A percentile compares a stretch with the other conserved stretches of the same genome.
phyloP scores from a whole-genome alignment of 2,888 invertebrate genomes.

The Alentia gelatinosa region DNA sequence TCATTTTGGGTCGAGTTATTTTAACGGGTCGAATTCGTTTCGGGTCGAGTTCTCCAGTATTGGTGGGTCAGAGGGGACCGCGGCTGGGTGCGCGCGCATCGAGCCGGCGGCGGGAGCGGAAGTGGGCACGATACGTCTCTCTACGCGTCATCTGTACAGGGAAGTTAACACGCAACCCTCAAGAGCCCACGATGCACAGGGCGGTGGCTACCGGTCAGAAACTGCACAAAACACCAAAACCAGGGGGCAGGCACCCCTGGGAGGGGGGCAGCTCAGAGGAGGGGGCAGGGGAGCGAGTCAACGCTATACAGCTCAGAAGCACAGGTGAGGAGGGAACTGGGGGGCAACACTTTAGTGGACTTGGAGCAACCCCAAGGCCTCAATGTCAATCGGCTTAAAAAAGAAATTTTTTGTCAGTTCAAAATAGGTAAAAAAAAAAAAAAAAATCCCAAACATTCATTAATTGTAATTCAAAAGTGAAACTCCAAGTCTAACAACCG shows the following conservation, averaged over 20 bases:
- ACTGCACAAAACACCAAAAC: neutral
- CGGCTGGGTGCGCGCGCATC: no score
- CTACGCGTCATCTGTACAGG: no score
- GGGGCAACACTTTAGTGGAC: neutral
- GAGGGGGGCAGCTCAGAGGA: neutral
- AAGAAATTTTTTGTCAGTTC: neutral
- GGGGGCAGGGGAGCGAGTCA: neutral
- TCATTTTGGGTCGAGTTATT: no score
- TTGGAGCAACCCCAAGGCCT: neutral
- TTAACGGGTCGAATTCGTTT: no score
- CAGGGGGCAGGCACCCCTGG: neutral
- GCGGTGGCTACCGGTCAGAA: neutral
- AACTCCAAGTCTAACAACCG: neutral
- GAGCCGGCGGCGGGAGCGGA: no score
- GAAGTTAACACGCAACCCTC: no score
- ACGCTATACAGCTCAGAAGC: neutral
- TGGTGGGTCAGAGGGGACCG: no score
- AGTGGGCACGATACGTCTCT: no score
- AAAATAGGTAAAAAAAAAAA: neutral
- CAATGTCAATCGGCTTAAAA: neutral
- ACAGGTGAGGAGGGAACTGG: no score
- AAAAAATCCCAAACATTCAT: neutral
- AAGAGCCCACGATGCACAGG: constrained; percentile 25
- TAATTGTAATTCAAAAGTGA: neutral
- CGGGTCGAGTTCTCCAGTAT: no score